Evolutionary conservation across 2,888 invertebrate genomes (phyloP).

Genomic region (Trichopria drosophilae): DNA sequence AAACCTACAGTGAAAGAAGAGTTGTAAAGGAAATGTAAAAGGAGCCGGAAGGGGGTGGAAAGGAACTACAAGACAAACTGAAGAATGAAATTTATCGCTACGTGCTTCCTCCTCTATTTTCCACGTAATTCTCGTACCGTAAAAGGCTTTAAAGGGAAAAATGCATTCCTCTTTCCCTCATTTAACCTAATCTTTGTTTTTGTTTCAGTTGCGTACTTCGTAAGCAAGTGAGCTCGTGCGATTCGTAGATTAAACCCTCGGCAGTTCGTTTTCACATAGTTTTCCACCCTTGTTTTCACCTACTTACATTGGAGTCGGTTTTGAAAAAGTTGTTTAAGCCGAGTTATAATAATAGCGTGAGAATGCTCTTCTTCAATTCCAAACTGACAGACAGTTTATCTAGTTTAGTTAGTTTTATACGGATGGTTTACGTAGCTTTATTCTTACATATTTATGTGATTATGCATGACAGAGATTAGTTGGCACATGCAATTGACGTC

Average conservation of each 20-base stretch:
- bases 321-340: too few species aligned
- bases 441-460: too few species aligned
- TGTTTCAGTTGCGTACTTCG: constrained; percentile 7
- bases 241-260: constrained; percentile 34
- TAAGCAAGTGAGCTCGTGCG: constrained; percentile 14
- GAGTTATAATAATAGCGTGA: too few species aligned
- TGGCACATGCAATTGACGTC: too few species aligned
- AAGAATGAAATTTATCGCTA: constrained; percentile 41
- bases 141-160: constrained; percentile 40
- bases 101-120: constrained; percentile 36
- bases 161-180: constrained; percentile 35
- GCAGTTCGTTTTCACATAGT: constrained; percentile 33
- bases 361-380: too few species aligned
- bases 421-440: too few species aligned
- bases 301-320: too few species aligned
- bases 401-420: too few species aligned
- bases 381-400: too few species aligned
- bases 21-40: constrained; percentile 13
- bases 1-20: constrained; percentile 10
- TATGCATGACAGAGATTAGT: too few species aligned
- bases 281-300: too few species aligned
- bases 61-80: constrained; percentile 33
- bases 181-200: constrained; percentile 14
- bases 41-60: constrained; percentile 7
- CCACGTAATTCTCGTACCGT: constrained; percentile 34